Conservation (phyloP, 2,888 invertebrate genomes). For the Nomada ferruginata region DNA sequence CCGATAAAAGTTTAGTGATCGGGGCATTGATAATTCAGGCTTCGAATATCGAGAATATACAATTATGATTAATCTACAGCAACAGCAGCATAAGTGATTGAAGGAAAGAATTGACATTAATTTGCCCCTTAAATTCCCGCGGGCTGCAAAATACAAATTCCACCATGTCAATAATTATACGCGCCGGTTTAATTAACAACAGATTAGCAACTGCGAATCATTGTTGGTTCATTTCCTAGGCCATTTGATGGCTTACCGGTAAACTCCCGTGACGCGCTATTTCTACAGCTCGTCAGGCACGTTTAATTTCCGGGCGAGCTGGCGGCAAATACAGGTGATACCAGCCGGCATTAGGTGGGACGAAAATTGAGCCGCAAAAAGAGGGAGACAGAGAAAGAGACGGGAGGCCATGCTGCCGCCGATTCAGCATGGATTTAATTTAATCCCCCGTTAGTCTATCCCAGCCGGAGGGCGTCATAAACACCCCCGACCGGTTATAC, state of each 20-base stretch:
- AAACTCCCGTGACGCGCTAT: not conserved
- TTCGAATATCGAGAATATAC: too few species aligned
- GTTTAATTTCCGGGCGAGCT: slow-evolving; percentile 57
- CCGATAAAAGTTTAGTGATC: too few species aligned
- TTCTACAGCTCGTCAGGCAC: slow-evolving; percentile 30
- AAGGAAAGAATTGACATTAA: too few species aligned
- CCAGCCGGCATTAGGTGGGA: slow-evolving; percentile 24
- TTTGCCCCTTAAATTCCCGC: too few species aligned
- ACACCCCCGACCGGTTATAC: slow-evolving; percentile 74
- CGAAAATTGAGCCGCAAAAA: slow-evolving; percentile 56
- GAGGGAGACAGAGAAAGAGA: not conserved
- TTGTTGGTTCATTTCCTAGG: slow-evolving; percentile 19
- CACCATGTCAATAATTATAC: too few species aligned
- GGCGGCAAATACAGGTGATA: slow-evolving; percentile 51
- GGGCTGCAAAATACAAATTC: too few species aligned
- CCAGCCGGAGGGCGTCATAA: slow-evolving; percentile 73
- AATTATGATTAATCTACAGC: too few species aligned
- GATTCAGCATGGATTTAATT: slow-evolving; percentile 76
- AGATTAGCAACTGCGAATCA: too few species aligned
- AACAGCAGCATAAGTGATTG: too few species aligned
- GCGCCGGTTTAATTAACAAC: too few species aligned
- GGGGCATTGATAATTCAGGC: too few species aligned
- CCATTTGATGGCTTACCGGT: slow-evolving; percentile 50
- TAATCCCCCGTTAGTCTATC: slow-evolving; percentile 75
- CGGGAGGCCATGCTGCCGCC: slow-evolving; percentile 60